These are phyloP conservation scores for Musca vetustissima DNA, from an alignment of 1,140 invertebrate species.

Conservation along the genomic window DNA sequence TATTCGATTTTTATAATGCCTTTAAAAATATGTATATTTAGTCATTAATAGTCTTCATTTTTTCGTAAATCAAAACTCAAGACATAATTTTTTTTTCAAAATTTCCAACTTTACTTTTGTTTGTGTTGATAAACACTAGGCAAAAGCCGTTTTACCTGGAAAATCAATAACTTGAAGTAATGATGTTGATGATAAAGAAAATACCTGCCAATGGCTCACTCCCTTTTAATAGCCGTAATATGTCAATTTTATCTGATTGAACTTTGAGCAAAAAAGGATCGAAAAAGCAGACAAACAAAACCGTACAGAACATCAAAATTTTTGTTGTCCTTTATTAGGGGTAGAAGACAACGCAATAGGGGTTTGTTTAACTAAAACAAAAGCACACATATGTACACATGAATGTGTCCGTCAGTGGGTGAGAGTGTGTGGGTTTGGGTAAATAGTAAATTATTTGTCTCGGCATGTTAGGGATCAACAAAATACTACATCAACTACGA, in stretches of 20 bases:
- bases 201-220: neutral
- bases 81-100: too few relatives aligned
- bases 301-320: neutral
- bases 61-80: too few relatives aligned
- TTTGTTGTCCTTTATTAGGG: neutral
- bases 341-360: neutral
- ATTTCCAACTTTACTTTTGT: too few relatives aligned
- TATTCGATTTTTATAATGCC: too few relatives aligned
- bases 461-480: neutral
- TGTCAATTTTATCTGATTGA: conserved; percentile 7
- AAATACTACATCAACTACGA: neutral
- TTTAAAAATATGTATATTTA: too few relatives aligned
- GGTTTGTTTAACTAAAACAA: neutral
- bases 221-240: neutral
- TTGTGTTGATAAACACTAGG: too few relatives aligned
- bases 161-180: too few relatives aligned
- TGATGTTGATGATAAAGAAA: too few relatives aligned
- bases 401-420: neutral
- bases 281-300: too few relatives aligned
- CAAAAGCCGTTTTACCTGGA: too few relatives aligned
- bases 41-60: too few relatives aligned
- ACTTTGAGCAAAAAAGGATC: neutral
- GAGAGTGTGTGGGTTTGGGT: too few relatives aligned
- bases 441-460: conserved; percentile 1
- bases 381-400: neutral